Percentiles rank a stretch among this genome's conserved stretches.
Evolutionary conservation across 2,113 vertebrate genomes (phyloP).

Genomic region (Charadrius vociferus): DNA sequence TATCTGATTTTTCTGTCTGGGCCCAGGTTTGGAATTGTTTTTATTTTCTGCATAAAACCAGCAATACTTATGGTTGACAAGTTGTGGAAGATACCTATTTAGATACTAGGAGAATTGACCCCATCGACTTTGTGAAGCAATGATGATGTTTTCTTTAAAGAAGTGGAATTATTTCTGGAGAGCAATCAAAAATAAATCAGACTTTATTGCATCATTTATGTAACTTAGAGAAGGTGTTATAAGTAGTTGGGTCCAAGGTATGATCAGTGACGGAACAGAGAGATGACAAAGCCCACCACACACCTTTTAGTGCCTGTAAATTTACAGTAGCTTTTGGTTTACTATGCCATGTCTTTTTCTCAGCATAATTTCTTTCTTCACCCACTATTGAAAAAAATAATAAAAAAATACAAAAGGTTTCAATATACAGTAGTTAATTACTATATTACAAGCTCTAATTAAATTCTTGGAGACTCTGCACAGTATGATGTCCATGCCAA

Average conservation of each 20-base stretch:
- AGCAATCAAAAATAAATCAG: not conserved
- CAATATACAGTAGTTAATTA: slow-evolving; percentile 43
- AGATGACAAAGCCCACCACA: not conserved
- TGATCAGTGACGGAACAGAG: not conserved
- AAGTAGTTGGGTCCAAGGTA: not conserved
- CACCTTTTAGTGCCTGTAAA: not conserved
- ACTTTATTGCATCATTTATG: not conserved
- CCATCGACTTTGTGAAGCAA: not conserved
- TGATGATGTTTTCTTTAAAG: not conserved
- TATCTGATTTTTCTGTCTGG: not conserved
- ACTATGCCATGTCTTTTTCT: not conserved
- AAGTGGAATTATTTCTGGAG: not conserved
- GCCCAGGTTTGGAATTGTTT: not conserved
- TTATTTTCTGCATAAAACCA: not conserved
- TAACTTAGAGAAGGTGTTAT: not conserved
- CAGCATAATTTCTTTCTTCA: not conserved
- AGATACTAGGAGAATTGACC: not conserved
- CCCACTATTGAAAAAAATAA: not conserved
- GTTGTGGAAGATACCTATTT: not conserved
- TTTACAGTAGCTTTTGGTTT: not conserved
- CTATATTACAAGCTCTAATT: slow-evolving; percentile 48
- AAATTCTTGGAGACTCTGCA: slow-evolving; percentile 47
- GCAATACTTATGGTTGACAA: not conserved
- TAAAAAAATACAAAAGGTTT: slow-evolving; percentile 18
- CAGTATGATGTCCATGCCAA: slow-evolving; percentile 41